Percentiles rank a stretch among this genome's conserved stretches.
Evolutionary conservation across 2,888 invertebrate genomes (phyloP).

Genomic region (Ophion ventricosus): DNA sequence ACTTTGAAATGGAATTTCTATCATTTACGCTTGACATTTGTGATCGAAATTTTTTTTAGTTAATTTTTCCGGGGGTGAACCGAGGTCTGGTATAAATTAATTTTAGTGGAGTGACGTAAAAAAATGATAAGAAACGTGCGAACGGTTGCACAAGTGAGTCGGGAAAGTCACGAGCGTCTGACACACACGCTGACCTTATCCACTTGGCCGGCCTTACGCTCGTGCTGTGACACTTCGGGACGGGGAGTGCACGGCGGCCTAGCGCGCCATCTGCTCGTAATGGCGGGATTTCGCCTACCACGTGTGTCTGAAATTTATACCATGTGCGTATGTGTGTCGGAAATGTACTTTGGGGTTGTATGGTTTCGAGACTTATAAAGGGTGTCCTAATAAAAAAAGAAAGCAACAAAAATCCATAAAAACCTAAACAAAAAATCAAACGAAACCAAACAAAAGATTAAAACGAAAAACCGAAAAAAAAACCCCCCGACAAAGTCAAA

Average conservation of each 20-base stretch:
- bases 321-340: constrained; percentile 5
- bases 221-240: constrained; percentile 28
- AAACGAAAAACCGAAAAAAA: too few species aligned
- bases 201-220: constrained; percentile 48
- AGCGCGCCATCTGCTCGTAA: constrained; percentile 52
- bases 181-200: constrained; percentile 60
- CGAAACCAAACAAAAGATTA: not conserved
- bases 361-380: not conserved
- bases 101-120: not conserved
- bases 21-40: not conserved
- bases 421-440: not conserved
- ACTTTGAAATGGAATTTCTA: not conserved
- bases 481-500: too few species aligned
- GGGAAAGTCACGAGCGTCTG: constrained; percentile 38
- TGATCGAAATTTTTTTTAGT: not conserved
- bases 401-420: too few species aligned
- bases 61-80: not conserved
- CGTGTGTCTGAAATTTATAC: not conserved
- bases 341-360: not conserved
- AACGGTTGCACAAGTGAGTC: not conserved
- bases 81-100: not conserved
- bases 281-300: constrained; percentile 44
- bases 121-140: not conserved
- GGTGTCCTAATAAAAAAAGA: not conserved
- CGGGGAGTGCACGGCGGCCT: constrained; percentile 13